These are phyloP conservation scores for Halichoerus grypus DNA, from an alignment of 2,113 vertebrate species.

Conservation along the genomic window DNA sequence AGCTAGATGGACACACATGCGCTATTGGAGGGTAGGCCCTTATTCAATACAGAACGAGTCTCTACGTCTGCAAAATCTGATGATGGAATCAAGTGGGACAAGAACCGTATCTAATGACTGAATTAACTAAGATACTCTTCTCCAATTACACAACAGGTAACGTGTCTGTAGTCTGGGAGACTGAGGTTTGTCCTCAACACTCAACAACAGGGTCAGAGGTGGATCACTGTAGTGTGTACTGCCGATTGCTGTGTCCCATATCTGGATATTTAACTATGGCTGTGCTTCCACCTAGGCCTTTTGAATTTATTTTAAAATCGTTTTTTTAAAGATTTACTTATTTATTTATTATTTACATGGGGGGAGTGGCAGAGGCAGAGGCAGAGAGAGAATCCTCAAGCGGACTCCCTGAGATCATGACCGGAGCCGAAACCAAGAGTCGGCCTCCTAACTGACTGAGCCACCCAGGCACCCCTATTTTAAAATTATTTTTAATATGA, in stretches of 20 bases:
- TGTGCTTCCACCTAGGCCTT: background rate
- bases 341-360: background rate
- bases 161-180: background rate
- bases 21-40: background rate
- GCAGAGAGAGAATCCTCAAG: background rate
- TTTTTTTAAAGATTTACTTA: background rate
- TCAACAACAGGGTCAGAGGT: background rate
- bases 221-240: rapidly evolving
- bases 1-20: background rate
- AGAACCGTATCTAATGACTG: background rate
- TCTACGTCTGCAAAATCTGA: background rate
- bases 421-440: background rate
- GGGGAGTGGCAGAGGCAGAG: background rate
- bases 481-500: background rate
- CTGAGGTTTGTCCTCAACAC: background rate
- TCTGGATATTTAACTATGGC: background rate
- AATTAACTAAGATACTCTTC: background rate
- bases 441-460: background rate
- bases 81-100: background rate
- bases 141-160: background rate
- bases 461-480: background rate
- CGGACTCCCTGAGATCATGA: background rate
- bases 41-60: background rate
- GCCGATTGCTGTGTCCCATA: rapidly evolving
- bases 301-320: background rate